phyloP scores from a whole-genome alignment of 2,797 vertebrate species.

The Bovichtus variegatus region DNA sequence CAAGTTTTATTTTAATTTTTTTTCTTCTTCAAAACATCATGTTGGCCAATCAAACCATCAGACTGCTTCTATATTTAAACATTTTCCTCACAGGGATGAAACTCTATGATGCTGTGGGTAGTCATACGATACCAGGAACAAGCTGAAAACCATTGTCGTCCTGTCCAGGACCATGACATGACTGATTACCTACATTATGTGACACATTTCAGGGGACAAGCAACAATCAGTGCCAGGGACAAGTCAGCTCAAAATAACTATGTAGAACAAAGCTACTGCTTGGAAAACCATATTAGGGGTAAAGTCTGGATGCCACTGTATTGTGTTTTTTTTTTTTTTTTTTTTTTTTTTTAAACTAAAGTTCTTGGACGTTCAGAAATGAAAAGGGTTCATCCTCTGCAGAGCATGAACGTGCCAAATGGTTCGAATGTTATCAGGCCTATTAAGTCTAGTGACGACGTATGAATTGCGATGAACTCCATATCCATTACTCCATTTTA shows the following conservation, averaged over 20 bases:
- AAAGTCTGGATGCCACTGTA: not conserved
- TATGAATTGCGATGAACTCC: too few relatives aligned
- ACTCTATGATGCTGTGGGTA: not conserved
- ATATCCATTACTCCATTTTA: too few relatives aligned
- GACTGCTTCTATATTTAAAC: not conserved
- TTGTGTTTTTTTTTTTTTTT: not conserved
- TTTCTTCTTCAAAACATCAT: not conserved
- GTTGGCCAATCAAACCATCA: not conserved
- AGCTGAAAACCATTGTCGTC: not conserved
- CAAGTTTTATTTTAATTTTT: not conserved
- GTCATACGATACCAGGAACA: not conserved
- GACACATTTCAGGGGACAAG: conserved; percentile 17
- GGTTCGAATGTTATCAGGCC: too few relatives aligned
- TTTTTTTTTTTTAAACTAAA: too few relatives aligned
- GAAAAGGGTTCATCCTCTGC: not conserved
- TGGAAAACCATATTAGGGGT: not conserved
- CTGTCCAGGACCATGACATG: not conserved
- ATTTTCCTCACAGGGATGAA: not conserved
- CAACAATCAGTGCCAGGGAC: conserved; percentile 3
- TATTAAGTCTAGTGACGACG: too few relatives aligned
- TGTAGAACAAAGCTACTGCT: not conserved
- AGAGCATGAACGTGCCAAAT: not conserved
- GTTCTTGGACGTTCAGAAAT: not conserved
- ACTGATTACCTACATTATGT: conserved; percentile 10
- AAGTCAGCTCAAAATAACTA: conserved; percentile 1